Evolutionary conservation across 2,888 invertebrate genomes (phyloP), one percentile per base, ranked within the genome.

Genomic region (Kryphioiulus occultus): DNA sequence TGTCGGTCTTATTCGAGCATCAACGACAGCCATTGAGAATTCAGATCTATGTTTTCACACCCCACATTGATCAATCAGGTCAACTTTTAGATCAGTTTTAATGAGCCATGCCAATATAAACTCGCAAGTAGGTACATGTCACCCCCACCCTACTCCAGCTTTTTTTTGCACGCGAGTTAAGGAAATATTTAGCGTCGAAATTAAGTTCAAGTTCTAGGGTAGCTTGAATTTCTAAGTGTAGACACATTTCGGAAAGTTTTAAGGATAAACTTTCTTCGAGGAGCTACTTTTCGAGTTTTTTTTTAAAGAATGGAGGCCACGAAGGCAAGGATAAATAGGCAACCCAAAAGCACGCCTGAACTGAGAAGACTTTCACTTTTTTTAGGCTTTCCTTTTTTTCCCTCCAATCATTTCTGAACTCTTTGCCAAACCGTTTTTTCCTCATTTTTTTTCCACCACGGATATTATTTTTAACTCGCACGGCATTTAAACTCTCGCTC

Each of bases 191-290:
- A n/a, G 53, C 7, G 22, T 22, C 68, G 9, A 68, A 68, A 68
- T 68, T 68, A 68, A 68, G 26, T 68, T 68, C 68, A 68, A 68
- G 68, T 68, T 68, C 68, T 68, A 68, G 68, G 68, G 68, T 68
- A 68, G 68, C 68, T 68, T 68, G 68, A 68, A 68, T 68, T 68
- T 68, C 68, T 68, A 68, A 68, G 68, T 68, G 68, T 68, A 68
- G 22, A 68, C 68, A 68, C 68, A 68, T 68, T 26, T 26, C 26
- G 53, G 68, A 68, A 68, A 68, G 68, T 68, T 68, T 22, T 68
- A 68, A 26, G 68, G 68, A 68, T 22, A 68, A 22, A 26, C 68
- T 68, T 68, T 68, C 68, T 22, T 2, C 10, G 10, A 68, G 68
- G 26, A 68, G 9, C 9, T 68, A 68, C 26, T 68, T 68, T 68